phyloP scores from a whole-genome alignment of 2,888 invertebrate species.

The Leptarthrus brevirostris region DNA sequence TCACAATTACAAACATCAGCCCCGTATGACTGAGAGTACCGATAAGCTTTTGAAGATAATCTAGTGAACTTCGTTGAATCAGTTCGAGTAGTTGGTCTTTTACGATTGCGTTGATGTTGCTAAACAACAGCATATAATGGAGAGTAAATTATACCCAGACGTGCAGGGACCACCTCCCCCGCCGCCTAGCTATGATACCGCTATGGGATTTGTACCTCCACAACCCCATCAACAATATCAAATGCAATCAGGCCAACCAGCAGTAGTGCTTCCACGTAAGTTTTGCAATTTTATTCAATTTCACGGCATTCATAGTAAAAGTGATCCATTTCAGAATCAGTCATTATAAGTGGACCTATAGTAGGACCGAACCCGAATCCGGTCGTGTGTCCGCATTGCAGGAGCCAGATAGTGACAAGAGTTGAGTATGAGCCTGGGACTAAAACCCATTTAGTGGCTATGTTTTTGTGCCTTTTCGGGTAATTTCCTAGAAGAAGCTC shows the following conservation, averaged over 20 bases:
- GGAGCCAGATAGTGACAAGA: slow-evolving; percentile 61
- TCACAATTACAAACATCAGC: too few species aligned
- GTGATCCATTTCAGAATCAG: not conserved
- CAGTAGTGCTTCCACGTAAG: not conserved
- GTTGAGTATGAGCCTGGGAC: slow-evolving; percentile 62
- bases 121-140: not conserved
- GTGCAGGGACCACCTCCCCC: not conserved
- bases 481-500: too few species aligned
- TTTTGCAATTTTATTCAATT: not conserved
- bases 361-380: slow-evolving; percentile 62
- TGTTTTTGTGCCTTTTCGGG: slow-evolving; percentile 62
- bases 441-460: slow-evolving; percentile 63
- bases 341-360: not conserved
- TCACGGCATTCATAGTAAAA: not conserved
- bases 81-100: too few species aligned
- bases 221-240: too few species aligned
- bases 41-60: too few species aligned
- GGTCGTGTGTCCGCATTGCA: slow-evolving; percentile 62
- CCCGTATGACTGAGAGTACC: too few species aligned
- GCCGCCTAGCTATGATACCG: not conserved
- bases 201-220: not conserved
- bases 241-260: not conserved
- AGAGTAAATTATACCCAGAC: not conserved
- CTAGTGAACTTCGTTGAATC: too few species aligned
- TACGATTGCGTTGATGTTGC: too few species aligned